Percentiles rank a stretch among this genome's conserved stretches.
phyloP scores from a whole-genome alignment of 2,797 vertebrate species.

The Uromys caudimaculatus region DNA sequence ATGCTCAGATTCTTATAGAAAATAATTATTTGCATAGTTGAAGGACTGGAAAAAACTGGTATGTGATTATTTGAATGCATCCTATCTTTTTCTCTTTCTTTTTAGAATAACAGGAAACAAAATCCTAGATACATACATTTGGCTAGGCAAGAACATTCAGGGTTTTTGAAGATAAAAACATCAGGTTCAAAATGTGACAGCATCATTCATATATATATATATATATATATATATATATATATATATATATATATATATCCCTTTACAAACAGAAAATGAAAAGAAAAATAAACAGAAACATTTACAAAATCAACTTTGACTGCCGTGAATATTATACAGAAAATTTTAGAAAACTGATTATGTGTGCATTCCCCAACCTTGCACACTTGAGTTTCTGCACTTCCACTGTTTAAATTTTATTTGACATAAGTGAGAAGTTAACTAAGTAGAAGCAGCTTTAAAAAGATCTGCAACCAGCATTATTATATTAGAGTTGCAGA shows the following conservation, averaged over 20 bases:
- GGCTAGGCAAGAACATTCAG: not conserved
- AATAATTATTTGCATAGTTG: not conserved
- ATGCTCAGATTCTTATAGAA: not conserved
- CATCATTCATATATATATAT: not conserved
- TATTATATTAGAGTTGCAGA: constrained; percentile 71
- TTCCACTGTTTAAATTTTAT: constrained; percentile 69
- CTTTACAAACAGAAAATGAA: constrained; percentile 38
- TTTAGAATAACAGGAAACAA: not conserved
- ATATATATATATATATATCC: not conserved
- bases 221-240: too few species aligned
- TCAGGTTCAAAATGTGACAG: not conserved
- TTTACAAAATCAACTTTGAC: constrained; percentile 51
- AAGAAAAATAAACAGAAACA: constrained; percentile 58
- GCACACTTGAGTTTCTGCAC: not conserved
- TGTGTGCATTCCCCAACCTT: not conserved
- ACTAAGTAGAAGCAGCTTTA: constrained; percentile 66
- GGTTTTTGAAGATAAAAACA: not conserved
- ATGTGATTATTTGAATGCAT: not conserved
- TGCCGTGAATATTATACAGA: not conserved
- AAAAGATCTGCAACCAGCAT: constrained; percentile 70
- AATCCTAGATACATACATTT: not conserved
- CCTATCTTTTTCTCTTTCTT: not conserved
- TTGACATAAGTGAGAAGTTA: constrained; percentile 73
- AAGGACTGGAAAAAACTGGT: not conserved
- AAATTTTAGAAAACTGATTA: constrained; percentile 46